Evolutionary conservation across 2,888 invertebrate genomes (phyloP).

Genomic region (Troides oblongomaculatus): DNA sequence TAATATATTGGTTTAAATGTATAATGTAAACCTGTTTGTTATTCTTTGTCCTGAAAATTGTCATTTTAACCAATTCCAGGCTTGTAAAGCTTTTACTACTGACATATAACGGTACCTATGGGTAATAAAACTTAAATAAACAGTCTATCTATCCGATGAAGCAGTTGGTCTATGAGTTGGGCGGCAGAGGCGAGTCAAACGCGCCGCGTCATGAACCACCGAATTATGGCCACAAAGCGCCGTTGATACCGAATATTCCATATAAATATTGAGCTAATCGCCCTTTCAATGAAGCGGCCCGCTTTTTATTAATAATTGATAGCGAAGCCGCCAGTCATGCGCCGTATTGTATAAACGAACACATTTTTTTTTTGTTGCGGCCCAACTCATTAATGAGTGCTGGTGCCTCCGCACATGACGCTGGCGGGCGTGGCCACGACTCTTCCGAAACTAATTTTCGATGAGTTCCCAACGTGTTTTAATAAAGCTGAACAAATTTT

Average conservation of each 20-base stretch:
- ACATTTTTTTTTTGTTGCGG: conserved; percentile 72
- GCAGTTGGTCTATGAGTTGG: conserved; percentile 67
- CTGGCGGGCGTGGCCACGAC: conserved; percentile 46
- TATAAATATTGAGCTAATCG: conserved; percentile 81
- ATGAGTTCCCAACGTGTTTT: conserved; percentile 55
- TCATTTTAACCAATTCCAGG: background rate
- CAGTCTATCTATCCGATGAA: background rate
- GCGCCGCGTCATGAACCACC: conserved; percentile 76
- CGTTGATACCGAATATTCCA: conserved; percentile 81
- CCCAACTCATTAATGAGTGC: conserved; percentile 70
- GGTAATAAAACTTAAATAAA: conserved; percentile 12
- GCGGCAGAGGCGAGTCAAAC: conserved; percentile 61
- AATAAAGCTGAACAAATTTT: conserved; percentile 66
- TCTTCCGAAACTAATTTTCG: conserved; percentile 65
- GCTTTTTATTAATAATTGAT: conserved; percentile 81
- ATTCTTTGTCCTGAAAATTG: background rate
- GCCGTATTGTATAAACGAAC: conserved; percentile 73
- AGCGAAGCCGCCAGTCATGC: conserved; percentile 76
- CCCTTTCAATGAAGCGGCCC: conserved; percentile 80
- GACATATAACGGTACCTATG: background rate
- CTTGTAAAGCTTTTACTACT: background rate
- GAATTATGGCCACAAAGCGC: conserved; percentile 78
- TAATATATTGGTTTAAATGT: no score
- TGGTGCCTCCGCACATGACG: conserved; percentile 63
- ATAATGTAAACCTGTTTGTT: background rate